Conservation (phyloP, 2,113 vertebrate genomes). For the Lipotes vexillifer region DNA sequence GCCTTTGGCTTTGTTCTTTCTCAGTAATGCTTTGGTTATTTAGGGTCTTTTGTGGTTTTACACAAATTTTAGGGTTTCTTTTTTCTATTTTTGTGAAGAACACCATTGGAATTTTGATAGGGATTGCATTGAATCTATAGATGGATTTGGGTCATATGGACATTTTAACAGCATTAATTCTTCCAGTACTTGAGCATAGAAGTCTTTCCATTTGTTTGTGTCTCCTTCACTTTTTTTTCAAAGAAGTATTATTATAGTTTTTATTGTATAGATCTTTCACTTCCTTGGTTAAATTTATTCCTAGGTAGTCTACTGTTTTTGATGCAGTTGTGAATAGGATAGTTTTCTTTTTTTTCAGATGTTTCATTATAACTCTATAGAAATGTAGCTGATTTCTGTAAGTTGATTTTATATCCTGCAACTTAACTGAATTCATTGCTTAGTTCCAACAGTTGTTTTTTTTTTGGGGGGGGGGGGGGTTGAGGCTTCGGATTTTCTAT, state of each 20-base stretch:
- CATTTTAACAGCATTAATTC: not conserved
- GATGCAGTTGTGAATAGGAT: not conserved
- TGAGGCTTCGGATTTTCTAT: not conserved
- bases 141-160: not conserved
- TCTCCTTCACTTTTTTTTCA: not conserved
- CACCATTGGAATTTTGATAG: not conserved
- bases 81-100: not conserved
- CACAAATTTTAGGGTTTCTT: not conserved
- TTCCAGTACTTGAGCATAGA: not conserved
- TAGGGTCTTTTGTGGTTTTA: not conserved
- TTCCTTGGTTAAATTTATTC: not conserved
- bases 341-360: not conserved
- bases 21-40: not conserved
- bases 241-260: not conserved
- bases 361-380: not conserved
- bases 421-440: not conserved
- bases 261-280: not conserved
- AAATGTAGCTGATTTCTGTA: not conserved
- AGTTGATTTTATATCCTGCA: not conserved
- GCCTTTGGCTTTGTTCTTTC: not conserved
- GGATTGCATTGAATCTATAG: not conserved
- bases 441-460: not conserved
- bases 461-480: not conserved
- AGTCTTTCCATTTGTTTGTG: not conserved
- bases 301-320: not conserved